These are phyloP conservation scores for Egretta garzetta DNA, from an alignment of 2,113 vertebrate species.

Conservation along the genomic window DNA sequence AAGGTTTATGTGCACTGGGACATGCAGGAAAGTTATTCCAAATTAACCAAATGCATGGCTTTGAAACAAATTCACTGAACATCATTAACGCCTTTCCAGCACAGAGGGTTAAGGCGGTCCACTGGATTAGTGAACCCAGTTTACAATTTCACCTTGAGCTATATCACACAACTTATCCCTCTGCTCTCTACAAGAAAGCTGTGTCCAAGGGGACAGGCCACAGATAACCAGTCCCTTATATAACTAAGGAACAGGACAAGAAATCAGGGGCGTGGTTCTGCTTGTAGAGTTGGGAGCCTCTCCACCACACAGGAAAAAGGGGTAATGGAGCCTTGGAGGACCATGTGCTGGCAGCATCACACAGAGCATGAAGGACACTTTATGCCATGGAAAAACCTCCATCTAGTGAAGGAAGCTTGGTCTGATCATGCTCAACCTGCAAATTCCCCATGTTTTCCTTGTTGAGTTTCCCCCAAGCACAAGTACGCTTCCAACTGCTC, in stretches of 20 bases:
- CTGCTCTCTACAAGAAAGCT: background rate
- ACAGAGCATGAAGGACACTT: background rate
- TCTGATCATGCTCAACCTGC: background rate
- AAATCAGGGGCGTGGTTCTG: background rate
- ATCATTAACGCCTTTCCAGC: background rate
- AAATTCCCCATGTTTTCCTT: background rate
- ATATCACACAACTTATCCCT: background rate
- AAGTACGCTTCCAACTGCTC: background rate
- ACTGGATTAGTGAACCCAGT: background rate
- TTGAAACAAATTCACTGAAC: background rate
- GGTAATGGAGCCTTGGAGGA: background rate
- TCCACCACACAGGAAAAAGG: background rate
- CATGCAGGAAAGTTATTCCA: background rate
- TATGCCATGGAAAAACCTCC: background rate
- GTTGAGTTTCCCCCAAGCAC: too few relatives aligned
- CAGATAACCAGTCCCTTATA: background rate
- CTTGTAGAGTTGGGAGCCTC: background rate
- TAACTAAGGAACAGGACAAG: background rate
- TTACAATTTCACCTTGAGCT: background rate
- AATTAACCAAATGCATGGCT: background rate
- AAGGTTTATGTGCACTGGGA: background rate
- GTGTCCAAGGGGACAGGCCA: background rate
- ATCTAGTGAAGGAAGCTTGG: background rate
- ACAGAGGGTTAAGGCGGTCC: too few relatives aligned
- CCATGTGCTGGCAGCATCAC: background rate